Evolutionary conservation across 2,113 vertebrate genomes (phyloP), one percentile per base, ranked within the genome.

Genomic region (Rhabdomys dilectus): DNA sequence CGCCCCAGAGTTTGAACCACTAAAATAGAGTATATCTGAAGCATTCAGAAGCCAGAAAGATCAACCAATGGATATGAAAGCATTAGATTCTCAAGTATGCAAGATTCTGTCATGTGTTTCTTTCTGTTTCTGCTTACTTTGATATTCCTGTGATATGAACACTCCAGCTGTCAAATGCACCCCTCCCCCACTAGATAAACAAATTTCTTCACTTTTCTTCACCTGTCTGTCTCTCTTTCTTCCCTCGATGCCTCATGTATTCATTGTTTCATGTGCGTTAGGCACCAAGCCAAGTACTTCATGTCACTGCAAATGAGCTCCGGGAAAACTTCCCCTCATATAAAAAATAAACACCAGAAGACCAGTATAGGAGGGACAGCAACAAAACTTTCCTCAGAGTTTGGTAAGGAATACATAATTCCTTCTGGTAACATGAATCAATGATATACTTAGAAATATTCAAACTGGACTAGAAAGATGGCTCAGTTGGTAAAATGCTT

Each of bases 351-450:
- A 56, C 21, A 77, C 22, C 16, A 8, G 11, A 78, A 56, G 11
- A 77, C 34, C 39, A 91, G 2, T 36, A 9, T 29, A 15, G 70
- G 15, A 88, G 17, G 0, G 36, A 51, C 31, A 42, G 76, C 45
- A 80, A 84, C 3, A 77, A 24, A 80, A 3, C 26, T 53, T 82
- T 82, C 4, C 3, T 81, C 5, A 0, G 58, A 8, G 80, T 92
- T 96, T 94, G 31, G 5, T 88, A 86, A 95, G 10, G 39, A 85
- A 86, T 39, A 88, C 70, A 66, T 58, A 39, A 60, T 73, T 88
- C 58, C 31, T 66, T 36, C 39, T 53, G 75, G 22, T 11, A 93
- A 1, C 73, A 29, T 36, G 48, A 92, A 77, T 68, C 88, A 85
- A 82, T 85, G 2, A 88, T 96, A 72, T 24, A 73, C 3, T 64